Conservation (phyloP, 2,888 invertebrate genomes). For the Argyresthia goedartella region DNA sequence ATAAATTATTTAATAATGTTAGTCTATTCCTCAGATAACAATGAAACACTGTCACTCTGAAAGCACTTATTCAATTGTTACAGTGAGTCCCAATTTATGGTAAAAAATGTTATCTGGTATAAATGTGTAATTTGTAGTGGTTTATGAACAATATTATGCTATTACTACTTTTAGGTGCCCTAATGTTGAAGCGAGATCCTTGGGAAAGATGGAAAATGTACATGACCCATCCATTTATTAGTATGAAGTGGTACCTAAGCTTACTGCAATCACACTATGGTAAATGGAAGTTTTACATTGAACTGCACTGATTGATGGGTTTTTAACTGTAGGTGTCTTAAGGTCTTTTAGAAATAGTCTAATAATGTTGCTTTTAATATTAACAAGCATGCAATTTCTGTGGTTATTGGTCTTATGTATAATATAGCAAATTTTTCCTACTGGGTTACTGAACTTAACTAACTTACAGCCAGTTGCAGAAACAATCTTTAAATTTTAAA, state of each 20-base stretch:
- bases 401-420: too few species aligned
- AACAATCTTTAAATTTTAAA: too few species aligned
- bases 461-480: too few species aligned
- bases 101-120: neutral
- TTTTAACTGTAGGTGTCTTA: conserved; percentile 5
- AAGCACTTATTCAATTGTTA: too few species aligned
- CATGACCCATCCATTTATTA: conserved; percentile 64
- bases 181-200: conserved; percentile 67
- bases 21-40: too few species aligned
- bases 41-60: too few species aligned
- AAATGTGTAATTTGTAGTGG: neutral
- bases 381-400: neutral
- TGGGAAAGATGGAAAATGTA: conserved; percentile 71
- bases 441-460: too few species aligned
- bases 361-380: neutral
- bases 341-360: neutral
- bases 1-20: too few species aligned
- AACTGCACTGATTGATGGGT: conserved; percentile 7
- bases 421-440: too few species aligned
- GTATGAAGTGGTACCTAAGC: conserved; percentile 69
- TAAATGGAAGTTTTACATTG: conserved; percentile 32
- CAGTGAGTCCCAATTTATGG: neutral
- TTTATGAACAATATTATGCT: neutral
- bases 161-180: conserved; percentile 57
- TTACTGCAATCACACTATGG: conserved; percentile 67